phyloP scores from a whole-genome alignment of 2,888 invertebrate genomes.

The Clitarchus hookeri region DNA sequence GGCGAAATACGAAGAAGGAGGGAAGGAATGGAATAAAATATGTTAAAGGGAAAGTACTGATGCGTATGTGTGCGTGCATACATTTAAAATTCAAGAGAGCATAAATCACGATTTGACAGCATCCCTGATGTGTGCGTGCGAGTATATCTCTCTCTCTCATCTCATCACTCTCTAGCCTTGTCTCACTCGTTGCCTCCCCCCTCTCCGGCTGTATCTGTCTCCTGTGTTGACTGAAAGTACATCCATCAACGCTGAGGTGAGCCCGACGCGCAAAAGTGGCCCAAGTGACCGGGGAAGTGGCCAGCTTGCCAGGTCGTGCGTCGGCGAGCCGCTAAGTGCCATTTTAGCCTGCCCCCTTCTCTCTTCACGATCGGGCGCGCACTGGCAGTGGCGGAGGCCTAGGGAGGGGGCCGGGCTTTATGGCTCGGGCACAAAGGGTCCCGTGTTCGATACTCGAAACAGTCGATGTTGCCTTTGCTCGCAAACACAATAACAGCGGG shows the following conservation, averaged over 20 bases:
- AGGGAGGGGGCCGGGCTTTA: background rate
- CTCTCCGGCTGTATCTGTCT: background rate
- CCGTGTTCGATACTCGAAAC: slow-evolving; percentile 26
- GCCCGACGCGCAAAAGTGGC: slow-evolving; percentile 12
- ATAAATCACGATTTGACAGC: slow-evolving; percentile 39
- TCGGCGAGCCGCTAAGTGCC: background rate
- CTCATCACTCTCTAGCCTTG: slow-evolving; percentile 21
- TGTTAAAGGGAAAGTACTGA: slow-evolving; percentile 23
- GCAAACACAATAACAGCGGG: slow-evolving; percentile 20
- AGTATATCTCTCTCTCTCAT: slow-evolving; percentile 1
- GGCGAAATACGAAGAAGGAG: background rate
- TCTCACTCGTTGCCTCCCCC: slow-evolving; percentile 6
- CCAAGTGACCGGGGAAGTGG: background rate
- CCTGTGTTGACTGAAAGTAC: slow-evolving; percentile 29
- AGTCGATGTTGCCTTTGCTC: slow-evolving; percentile 24
- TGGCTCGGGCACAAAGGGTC: slow-evolving; percentile 19
- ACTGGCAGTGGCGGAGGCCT: background rate
- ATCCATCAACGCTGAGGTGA: slow-evolving; percentile 31
- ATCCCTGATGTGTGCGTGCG: slow-evolving; percentile 22
- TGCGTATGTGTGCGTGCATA: slow-evolving; percentile 27
- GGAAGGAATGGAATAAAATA: slow-evolving; percentile 21
- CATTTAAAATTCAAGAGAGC: slow-evolving; percentile 37
- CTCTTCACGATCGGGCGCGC: background rate
- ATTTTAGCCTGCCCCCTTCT: background rate
- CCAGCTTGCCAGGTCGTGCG: background rate